These are phyloP conservation scores for Wasmannia auropunctata DNA, from an alignment of 1,140 invertebrate genomes.

Conservation along the genomic window DNA sequence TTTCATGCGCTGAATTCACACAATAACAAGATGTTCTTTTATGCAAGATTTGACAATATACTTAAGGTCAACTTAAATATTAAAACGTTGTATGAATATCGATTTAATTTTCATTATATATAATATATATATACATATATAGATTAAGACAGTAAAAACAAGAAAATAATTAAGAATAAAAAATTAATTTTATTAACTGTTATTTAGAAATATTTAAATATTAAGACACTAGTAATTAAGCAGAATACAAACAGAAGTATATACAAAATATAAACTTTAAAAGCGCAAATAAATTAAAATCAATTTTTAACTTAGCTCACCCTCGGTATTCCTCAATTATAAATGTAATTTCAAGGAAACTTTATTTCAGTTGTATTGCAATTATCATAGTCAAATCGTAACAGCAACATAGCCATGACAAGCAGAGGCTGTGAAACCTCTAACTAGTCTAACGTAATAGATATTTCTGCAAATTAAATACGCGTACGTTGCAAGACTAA, in stretches of 20 bases:
- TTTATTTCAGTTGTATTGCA: background rate
- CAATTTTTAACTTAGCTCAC: background rate
- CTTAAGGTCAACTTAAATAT: background rate
- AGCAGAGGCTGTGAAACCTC: background rate
- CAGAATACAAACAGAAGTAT: background rate
- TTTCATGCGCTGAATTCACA: background rate
- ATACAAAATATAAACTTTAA: background rate
- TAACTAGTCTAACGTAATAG: no score
- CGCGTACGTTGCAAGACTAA: background rate
- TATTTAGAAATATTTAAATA: background rate
- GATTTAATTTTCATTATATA: background rate
- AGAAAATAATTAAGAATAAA: background rate
- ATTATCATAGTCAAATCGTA: background rate
- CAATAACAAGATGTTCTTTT: background rate
- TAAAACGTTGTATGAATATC: background rate
- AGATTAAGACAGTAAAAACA: background rate
- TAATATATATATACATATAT: background rate
- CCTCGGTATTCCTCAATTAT: background rate
- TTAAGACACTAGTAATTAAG: background rate
- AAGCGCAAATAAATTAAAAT: background rate
- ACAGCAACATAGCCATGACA: background rate
- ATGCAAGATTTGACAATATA: background rate
- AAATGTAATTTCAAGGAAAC: no score
- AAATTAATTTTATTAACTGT: background rate
- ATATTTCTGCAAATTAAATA: slow-evolving; percentile 8